Base-by-base conservation (phyloP, 2,888 invertebrate genomes). In the Amphipoea oculea region DNA sequence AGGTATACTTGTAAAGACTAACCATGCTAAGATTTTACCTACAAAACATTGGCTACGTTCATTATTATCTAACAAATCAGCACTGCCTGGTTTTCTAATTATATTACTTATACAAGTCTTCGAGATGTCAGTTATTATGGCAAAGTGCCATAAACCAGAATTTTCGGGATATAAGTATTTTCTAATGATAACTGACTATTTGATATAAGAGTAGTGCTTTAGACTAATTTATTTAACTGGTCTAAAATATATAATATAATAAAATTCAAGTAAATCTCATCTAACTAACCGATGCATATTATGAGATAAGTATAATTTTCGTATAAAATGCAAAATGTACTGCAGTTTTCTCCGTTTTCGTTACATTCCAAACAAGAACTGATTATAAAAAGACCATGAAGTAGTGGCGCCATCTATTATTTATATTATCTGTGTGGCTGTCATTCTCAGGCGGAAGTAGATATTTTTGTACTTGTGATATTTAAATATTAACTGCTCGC, bases 41-140 rank as follows among this genome's bases (percentile, higher is more conserved):
- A 23, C 14, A 54, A 78, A 78, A 17, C 57, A 67, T 72, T 48
- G 81, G 85, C 81, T 78, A 69, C 69, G 82, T 81, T 60, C 60
- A 36, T 40, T 54, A 42, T 42, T 79, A 29, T 51, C 4, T 54
- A 65, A 70, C 5, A 54, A 74, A 67, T 63, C 0, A 68, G 81
- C 86, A 82, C 82, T 81, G 85, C 74, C 82, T 74, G 23, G 45
- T 82, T 79, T 70, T 70, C n/a, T 60, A 66, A 42, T 6, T n/a
- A 60, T 51, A 84, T 66, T 70, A n/a, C n/a, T n/a, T n/a, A 79
- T 70, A 84, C 42, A 83, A 29, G 14, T 78, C 45, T 62, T 54
- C 40, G 45, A 48, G 17, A 62, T 78, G 78, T 40, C 36, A 40
- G 36, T 60, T 79, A 57, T 78, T 62, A 36, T 81, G 36, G 20